Conservation (phyloP, 1,140 invertebrate genomes). For the Zaprionus lachaisei region DNA sequence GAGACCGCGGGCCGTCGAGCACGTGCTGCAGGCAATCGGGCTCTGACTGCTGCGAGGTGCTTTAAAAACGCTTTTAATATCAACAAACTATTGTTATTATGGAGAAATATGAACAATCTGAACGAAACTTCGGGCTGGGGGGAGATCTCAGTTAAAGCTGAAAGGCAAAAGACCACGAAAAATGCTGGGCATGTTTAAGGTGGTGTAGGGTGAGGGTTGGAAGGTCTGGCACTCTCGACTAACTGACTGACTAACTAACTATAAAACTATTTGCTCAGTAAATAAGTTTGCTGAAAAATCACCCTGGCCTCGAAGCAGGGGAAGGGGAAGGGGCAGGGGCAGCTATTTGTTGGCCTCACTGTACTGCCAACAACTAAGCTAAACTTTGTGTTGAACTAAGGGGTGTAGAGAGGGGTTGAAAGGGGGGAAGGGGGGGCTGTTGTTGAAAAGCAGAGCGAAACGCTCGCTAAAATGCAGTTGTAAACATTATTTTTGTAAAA, state of each 20-base stretch:
- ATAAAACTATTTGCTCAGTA: slow-evolving; percentile 73
- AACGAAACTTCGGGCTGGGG: not conserved
- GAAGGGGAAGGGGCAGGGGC: not conserved
- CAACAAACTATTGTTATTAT: slow-evolving; percentile 14
- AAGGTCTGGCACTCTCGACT: slow-evolving; percentile 46
- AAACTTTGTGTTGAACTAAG: slow-evolving; percentile 73
- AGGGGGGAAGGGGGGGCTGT: not conserved
- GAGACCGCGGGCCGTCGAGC: not conserved
- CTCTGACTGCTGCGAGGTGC: not conserved
- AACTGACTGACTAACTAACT: slow-evolving; percentile 35
- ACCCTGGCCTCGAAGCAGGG: slow-evolving; percentile 36
- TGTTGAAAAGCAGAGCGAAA: slow-evolving; percentile 39
- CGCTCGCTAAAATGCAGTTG: slow-evolving; percentile 55
- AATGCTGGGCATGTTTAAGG: slow-evolving; percentile 18
- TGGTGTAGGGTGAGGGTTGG: too few species aligned
- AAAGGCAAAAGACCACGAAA: slow-evolving; percentile 29
- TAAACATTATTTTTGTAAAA: slow-evolving; percentile 75
- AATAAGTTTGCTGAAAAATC: slow-evolving; percentile 77
- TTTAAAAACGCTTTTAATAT: slow-evolving; percentile 37
- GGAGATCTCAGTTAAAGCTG: slow-evolving; percentile 10
- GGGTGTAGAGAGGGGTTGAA: not conserved
- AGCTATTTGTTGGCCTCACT: slow-evolving; percentile 76
- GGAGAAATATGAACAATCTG: not conserved
- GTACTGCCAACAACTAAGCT: slow-evolving; percentile 49
- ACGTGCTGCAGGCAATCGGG: not conserved